Base-by-base conservation (phyloP, 2,113 vertebrate genomes). In the Dipodomys merriami region DNA sequence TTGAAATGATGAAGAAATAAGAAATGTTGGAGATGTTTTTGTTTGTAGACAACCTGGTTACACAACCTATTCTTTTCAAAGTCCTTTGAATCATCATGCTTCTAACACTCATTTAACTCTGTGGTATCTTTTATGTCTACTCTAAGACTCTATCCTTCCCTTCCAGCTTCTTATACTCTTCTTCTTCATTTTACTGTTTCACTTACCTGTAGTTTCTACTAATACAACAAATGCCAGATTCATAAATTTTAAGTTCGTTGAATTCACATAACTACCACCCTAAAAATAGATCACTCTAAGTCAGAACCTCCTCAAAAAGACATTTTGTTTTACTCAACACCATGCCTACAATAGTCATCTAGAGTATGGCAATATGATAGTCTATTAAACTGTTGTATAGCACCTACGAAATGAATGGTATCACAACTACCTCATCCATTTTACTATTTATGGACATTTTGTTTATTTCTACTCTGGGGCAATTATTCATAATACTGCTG, bases 1-100 rank as follows among this genome's bases (percentile, higher is more conserved):
- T 39, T 91, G 69, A 94, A 95, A 90, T 46, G 44, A 8, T 77
- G 18, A 83, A 53, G 53, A 85, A 91, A 77, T 33, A 68, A 83
- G 78, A 82, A 91, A 57, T 3, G 15, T 57, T 57, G 53, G 53
- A 57, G 53, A 57, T 57, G 53, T 57, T 57, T 57, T 5, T 73
- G 33, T 46, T 65, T 83, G 9, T 62, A 78, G 82, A 94, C 30
- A 90, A 76, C 3, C 46, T 5, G 7, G 15, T 25, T 30, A 71
- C 5, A 35, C 25, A 83, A 44, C 53, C 15, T 57, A 3, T 74
- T 44, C 62, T 80, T 92, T 82, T 53, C 29, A 46, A 49, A 85
- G 29, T 44, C n/a, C 15, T 85, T 67, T 73, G 78, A 94, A 67
- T 65, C 79, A 86, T 8, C 30, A n/a, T 49, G 60, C 19, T 71